Conservation (phyloP, 2,797 vertebrate species). For the Anolis apletophallus region DNA sequence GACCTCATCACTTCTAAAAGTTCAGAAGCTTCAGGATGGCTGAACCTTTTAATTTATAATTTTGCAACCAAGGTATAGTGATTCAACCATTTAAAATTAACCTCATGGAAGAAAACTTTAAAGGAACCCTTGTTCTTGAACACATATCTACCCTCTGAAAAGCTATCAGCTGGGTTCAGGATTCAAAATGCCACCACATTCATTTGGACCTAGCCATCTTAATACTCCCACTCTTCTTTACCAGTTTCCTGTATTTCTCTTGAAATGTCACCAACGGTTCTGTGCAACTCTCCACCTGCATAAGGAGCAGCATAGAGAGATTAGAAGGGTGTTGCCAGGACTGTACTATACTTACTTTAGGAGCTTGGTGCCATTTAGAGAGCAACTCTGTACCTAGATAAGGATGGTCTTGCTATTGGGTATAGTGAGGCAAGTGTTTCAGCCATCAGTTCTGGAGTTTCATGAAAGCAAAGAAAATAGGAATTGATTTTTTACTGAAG, state of each 20-base stretch:
- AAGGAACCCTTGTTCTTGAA: neutral
- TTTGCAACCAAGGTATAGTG: neutral
- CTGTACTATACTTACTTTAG: neutral
- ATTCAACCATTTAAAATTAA: conserved; percentile 9
- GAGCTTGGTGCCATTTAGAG: neutral
- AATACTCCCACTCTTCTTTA: neutral
- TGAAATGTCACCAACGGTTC: neutral
- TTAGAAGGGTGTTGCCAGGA: neutral
- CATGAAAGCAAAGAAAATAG: too few relatives aligned
- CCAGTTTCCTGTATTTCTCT: neutral
- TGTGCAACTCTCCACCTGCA: neutral
- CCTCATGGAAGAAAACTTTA: neutral
- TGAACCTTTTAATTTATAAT: neutral
- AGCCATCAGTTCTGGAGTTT: neutral
- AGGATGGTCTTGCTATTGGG: neutral
- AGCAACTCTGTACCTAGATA: neutral
- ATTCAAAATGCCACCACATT: neutral
- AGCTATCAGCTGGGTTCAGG: neutral
- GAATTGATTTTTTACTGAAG: neutral
- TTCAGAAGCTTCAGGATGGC: neutral
- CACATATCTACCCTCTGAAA: neutral
- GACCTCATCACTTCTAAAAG: neutral
- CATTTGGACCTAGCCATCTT: neutral
- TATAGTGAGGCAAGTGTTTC: neutral
- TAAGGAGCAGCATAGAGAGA: neutral